Percentiles rank a stretch among this genome's conserved stretches.
Evolutionary conservation across 2,888 invertebrate species (phyloP).

Genomic region (Limnephilus auricula): DNA sequence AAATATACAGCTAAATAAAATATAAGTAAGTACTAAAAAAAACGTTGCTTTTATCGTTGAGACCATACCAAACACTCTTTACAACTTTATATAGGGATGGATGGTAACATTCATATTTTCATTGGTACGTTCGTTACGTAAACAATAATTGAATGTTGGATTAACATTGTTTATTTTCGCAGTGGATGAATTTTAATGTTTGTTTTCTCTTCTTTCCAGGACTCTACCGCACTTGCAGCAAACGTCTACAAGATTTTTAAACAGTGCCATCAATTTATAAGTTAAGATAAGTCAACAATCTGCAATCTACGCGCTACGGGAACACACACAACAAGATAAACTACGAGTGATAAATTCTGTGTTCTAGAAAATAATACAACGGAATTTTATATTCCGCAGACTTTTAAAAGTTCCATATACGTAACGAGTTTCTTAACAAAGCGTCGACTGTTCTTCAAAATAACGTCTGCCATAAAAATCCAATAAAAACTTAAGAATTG

Average conservation of each 20-base stretch:
- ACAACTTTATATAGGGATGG: no score
- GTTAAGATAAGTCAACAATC: neutral
- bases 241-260: conserved; percentile 8
- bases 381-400: neutral
- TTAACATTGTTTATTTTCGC: neutral
- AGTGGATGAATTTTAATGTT: conserved; percentile 21
- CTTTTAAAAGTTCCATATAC: conserved; percentile 8
- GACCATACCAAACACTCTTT: neutral
- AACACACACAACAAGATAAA: neutral
- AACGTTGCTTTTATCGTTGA: no score
- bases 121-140: neutral
- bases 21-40: no score
- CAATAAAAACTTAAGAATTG: conserved; percentile 50
- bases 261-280: conserved; percentile 26
- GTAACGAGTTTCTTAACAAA: conserved; percentile 31
- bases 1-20: no score
- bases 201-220: conserved; percentile 25
- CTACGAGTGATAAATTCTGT: neutral
- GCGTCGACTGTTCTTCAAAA: conserved; percentile 9
- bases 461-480: conserved; percentile 27
- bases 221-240: conserved; percentile 21
- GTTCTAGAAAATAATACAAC: neutral
- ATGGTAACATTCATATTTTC: neutral
- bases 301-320: neutral
- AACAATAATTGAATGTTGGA: neutral